Evolutionary conservation across 2,888 invertebrate genomes (phyloP).

Genomic region (Ditylenchus weischeri): DNA sequence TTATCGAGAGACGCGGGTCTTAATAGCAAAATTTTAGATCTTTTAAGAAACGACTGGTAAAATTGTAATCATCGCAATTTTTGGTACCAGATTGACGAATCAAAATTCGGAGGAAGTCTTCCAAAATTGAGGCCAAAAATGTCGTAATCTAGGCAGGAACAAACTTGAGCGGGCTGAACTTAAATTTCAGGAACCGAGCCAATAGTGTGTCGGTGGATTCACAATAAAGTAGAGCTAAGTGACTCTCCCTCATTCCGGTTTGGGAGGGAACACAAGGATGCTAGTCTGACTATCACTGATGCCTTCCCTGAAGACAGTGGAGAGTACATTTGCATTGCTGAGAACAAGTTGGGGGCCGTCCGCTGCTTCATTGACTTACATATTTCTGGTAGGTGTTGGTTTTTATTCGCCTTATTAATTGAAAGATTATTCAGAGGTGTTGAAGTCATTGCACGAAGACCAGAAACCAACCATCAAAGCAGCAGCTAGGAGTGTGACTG

Average conservation of each 20-base stretch:
- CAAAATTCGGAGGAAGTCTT: no score
- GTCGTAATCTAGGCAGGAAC: no score
- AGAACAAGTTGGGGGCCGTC: conserved; percentile 67
- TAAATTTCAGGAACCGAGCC: conserved; percentile 49
- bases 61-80: no score
- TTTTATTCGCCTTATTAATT: no score
- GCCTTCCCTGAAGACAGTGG: conserved; percentile 62
- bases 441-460: conserved; percentile 6
- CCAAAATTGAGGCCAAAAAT: no score
- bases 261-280: conserved; percentile 26
- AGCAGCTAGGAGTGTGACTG: not conserved
- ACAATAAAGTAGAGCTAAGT: conserved; percentile 48
- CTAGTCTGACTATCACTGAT: conserved; percentile 50
- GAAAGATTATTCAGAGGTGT: not conserved
- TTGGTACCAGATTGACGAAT: no score
- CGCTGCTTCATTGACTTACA: conserved; percentile 1
- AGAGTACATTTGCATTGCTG: conserved; percentile 87
- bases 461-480: not conserved
- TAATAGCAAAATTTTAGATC: no score
- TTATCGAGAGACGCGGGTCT: no score
- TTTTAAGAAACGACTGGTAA: no score
- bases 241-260: conserved; percentile 14
- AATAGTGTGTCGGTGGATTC: conserved; percentile 50
- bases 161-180: no score
- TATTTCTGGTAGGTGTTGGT: not conserved